Percentiles rank a stretch among this genome's conserved stretches.
phyloP scores from a whole-genome alignment of 2,888 invertebrate species.

The Drosophila villosipedis region DNA sequence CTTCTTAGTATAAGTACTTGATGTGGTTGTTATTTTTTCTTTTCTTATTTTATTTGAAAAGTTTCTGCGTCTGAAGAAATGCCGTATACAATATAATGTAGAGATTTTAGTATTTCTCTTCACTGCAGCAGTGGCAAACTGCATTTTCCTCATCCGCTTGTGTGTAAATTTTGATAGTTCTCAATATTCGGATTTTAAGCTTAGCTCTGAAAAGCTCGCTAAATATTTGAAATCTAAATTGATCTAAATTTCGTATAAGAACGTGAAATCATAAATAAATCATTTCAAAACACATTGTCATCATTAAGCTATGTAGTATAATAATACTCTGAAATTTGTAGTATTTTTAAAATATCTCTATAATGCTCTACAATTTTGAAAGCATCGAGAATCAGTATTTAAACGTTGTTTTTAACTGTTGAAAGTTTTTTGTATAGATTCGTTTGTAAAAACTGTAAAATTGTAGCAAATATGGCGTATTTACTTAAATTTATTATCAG shows the following conservation, averaged over 20 bases:
- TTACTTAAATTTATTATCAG: neutral
- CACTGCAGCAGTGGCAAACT: slow-evolving; percentile 18
- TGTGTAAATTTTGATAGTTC: neutral
- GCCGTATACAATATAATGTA: slow-evolving; percentile 24
- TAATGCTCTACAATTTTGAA: neutral
- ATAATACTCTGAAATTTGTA: neutral
- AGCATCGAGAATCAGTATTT: neutral
- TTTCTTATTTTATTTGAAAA: slow-evolving; percentile 72
- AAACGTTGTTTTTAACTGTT: neutral
- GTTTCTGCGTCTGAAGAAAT: slow-evolving; percentile 52
- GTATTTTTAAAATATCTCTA: neutral
- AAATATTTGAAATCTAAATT: slow-evolving; percentile 1
- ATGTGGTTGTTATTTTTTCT: slow-evolving; percentile 26
- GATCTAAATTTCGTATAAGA: neutral
- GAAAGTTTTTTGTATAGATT: neutral
- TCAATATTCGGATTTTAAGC: neutral
- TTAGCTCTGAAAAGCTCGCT: neutral
- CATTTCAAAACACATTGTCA: neutral
- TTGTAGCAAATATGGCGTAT: neutral
- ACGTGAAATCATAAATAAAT: neutral
- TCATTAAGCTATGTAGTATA: neutral
- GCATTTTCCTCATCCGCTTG: slow-evolving; percentile 29
- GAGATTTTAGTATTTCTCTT: slow-evolving; percentile 13
- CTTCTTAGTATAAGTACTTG: slow-evolving; percentile 38
- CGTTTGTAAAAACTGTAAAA: neutral